Conservation (phyloP, 2,113 vertebrate species). For the Crotophaga sulcirostris region DNA sequence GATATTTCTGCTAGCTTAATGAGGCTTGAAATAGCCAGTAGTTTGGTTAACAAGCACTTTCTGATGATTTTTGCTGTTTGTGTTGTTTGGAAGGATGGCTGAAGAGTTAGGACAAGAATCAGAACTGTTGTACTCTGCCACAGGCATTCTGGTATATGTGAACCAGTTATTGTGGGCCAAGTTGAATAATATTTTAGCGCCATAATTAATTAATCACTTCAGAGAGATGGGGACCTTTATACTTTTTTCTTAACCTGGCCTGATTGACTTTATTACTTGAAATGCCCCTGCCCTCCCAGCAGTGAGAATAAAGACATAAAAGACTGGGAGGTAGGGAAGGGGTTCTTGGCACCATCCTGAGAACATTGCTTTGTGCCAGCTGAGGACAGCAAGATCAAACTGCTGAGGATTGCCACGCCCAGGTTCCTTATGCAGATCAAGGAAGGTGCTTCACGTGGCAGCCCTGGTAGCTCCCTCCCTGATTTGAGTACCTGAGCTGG, state of each 20-base stretch:
- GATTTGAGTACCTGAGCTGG: not conserved
- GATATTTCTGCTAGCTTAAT: not conserved
- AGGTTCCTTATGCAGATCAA: not conserved
- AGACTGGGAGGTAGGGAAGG: not conserved
- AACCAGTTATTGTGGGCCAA: not conserved
- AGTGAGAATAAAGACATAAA: not conserved
- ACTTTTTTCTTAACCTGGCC: not conserved
- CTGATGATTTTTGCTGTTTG: not conserved
- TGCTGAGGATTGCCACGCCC: not conserved
- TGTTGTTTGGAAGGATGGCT: not conserved
- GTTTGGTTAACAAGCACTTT: not conserved
- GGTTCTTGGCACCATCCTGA: not conserved
- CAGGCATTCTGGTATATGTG: accelerated
- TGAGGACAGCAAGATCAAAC: not conserved
- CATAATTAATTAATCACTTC: not conserved
- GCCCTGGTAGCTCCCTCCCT: not conserved
- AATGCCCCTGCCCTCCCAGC: not conserved
- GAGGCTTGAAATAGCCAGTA: not conserved
- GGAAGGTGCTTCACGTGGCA: not conserved
- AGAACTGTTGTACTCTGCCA: not conserved
- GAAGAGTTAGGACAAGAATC: not conserved
- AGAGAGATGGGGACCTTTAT: not conserved
- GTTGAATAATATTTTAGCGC: not conserved
- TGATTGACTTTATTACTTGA: not conserved
- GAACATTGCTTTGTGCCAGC: not conserved